phyloP scores from a whole-genome alignment of 2,888 invertebrate genomes.

The Autographa pulchrina region DNA sequence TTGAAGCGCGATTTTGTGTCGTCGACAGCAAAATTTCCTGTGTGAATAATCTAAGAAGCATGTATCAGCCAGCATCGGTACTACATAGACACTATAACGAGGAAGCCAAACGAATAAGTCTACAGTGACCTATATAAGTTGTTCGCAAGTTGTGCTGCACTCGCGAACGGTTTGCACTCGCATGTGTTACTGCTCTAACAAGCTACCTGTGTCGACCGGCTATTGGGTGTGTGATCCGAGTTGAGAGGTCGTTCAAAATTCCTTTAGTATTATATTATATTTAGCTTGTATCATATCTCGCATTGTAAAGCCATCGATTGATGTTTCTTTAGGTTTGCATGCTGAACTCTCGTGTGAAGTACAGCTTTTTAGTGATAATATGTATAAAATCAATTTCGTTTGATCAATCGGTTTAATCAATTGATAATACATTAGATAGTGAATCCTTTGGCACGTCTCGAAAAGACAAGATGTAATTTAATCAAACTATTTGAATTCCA shows the following conservation, averaged over 20 bases:
- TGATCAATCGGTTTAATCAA: too few species aligned
- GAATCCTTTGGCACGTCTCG: neutral
- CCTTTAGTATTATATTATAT: neutral
- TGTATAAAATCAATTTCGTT: too few species aligned
- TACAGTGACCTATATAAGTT: conserved; percentile 42
- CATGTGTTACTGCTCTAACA: neutral
- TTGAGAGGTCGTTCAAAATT: neutral
- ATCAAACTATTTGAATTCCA: conserved; percentile 1
- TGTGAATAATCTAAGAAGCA: conserved; percentile 19
- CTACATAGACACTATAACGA: conserved; percentile 33
- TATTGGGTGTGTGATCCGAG: neutral
- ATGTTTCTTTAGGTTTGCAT: neutral
- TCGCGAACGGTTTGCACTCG: neutral
- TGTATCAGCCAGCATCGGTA: conserved; percentile 31
- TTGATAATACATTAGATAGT: neutral
- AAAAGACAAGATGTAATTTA: neutral
- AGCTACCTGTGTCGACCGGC: neutral
- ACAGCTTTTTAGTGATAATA: too few species aligned
- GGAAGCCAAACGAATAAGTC: conserved; percentile 41
- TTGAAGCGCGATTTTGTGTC: too few species aligned
- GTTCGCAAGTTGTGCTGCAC: conserved; percentile 32
- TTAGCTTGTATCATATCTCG: neutral
- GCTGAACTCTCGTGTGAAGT: too few species aligned
- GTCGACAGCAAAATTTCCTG: too few species aligned
- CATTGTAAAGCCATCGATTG: neutral